phyloP scores from a whole-genome alignment of 2,113 vertebrate genomes.

The Malurus alboscapulatus region DNA sequence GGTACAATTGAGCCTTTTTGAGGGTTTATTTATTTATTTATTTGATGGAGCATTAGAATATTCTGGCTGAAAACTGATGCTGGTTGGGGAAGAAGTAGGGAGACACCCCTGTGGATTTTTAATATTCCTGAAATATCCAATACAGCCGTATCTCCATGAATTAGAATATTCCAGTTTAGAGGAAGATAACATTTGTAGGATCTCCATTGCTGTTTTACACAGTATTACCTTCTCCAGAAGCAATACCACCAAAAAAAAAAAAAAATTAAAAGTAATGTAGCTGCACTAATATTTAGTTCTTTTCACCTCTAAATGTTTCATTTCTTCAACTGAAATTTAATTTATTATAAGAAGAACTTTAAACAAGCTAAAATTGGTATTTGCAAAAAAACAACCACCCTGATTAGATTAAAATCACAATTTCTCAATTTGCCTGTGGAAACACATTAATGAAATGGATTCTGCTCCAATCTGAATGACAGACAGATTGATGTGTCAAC shows the following conservation, averaged over 20 bases:
- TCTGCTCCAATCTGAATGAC: constrained; percentile 10
- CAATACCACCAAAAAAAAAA: not conserved
- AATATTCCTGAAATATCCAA: not conserved
- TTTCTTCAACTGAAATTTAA: not conserved
- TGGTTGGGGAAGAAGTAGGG: not conserved
- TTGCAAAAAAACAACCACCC: constrained; percentile 21
- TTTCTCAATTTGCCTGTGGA: constrained; percentile 43
- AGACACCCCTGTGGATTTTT: not conserved
- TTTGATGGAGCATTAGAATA: not conserved
- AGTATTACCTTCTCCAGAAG: not conserved
- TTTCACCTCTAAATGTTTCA: not conserved
- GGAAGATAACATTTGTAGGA: not conserved
- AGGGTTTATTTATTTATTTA: not conserved
- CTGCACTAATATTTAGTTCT: not conserved
- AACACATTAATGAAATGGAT: constrained; percentile 46
- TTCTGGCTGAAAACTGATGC: not conserved
- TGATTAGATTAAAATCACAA: constrained; percentile 53
- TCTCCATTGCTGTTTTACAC: not conserved
- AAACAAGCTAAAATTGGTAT: constrained; percentile 37
- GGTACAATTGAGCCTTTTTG: not conserved
- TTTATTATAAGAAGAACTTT: constrained; percentile 12
- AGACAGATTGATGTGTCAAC: constrained; percentile 64
- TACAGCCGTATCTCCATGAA: not conserved
- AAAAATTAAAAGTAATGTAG: not conserved
- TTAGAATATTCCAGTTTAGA: not conserved